Conservation (phyloP, 1,140 invertebrate species). For the Euura lappo region DNA sequence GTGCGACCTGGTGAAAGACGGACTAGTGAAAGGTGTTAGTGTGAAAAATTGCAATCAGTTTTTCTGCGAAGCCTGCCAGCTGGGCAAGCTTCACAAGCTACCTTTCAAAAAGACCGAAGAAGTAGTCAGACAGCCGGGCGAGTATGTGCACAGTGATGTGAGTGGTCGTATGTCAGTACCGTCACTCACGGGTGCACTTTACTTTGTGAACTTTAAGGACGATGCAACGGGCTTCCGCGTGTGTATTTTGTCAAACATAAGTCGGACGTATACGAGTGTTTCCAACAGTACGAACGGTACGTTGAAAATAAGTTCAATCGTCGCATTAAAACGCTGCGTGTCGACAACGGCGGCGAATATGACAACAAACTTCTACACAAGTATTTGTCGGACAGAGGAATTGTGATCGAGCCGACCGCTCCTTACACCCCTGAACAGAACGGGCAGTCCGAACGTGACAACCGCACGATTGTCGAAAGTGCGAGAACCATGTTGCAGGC, state of each 20-base stretch:
- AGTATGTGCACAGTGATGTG: conserved; percentile 25
- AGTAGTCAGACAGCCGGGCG: not conserved
- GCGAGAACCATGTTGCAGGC: conserved; percentile 50
- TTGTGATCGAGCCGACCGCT: conserved; percentile 29
- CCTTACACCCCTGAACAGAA: conserved; percentile 55
- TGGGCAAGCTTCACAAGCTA: not conserved
- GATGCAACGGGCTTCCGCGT: conserved; percentile 33
- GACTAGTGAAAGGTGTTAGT: conserved; percentile 9
- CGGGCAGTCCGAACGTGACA: conserved; percentile 47
- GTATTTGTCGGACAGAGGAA: conserved; percentile 24
- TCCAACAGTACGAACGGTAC: conserved; percentile 30
- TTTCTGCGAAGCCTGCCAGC: too few species aligned
- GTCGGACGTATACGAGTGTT: conserved; percentile 31
- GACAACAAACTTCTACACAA: conserved; percentile 16
- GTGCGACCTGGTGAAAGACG: conserved; percentile 21
- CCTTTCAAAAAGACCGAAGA: not conserved
- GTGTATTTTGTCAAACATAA: conserved; percentile 44
- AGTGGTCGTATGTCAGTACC: conserved; percentile 29
- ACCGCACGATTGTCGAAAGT: conserved; percentile 51
- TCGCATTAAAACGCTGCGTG: conserved; percentile 29
- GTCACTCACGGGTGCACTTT: conserved; percentile 34
- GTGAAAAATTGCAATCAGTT: not conserved
- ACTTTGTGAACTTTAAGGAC: conserved; percentile 44
- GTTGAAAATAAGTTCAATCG: conserved; percentile 24
- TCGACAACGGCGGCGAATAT: conserved; percentile 33